A percentile compares a stretch with the other conserved stretches of the same genome.
These are phyloP conservation scores for Mythimna vitellina DNA, from an alignment of 2,888 invertebrate genomes.

Conservation along the genomic window DNA sequence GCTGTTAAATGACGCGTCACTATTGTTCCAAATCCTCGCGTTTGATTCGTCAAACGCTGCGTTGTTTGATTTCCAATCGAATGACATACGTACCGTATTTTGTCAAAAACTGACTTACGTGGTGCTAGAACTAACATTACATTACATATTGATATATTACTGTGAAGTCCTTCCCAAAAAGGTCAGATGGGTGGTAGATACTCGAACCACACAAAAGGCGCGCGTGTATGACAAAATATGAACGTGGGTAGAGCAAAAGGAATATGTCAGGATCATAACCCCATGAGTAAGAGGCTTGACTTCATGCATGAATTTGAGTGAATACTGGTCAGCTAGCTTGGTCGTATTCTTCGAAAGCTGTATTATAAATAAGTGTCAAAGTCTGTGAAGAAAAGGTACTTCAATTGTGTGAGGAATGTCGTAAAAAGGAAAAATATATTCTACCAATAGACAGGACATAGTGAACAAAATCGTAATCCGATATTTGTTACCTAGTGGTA, in stretches of 20 bases:
- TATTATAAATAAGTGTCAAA: background rate
- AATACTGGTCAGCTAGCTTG: background rate
- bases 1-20: too few species aligned
- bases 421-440: too few species aligned
- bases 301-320: background rate
- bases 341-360: background rate
- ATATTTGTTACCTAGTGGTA: too few species aligned
- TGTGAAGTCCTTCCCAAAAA: slow-evolving; percentile 1
- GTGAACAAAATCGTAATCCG: too few species aligned
- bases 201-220: background rate
- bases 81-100: too few species aligned
- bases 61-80: too few species aligned
- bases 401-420: background rate
- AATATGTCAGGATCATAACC: slow-evolving; percentile 9
- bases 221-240: background rate
- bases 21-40: too few species aligned
- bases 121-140: too few species aligned
- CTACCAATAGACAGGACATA: too few species aligned
- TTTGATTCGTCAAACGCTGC: too few species aligned
- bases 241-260: slow-evolving; percentile 3
- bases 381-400: background rate
- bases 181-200: slow-evolving; percentile 1
- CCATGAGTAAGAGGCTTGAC: background rate
- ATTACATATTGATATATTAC: background rate
- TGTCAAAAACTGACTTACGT: too few species aligned